A percentile compares a stretch with the other conserved stretches of the same genome.
Conservation (phyloP, 2,797 vertebrate species). For the Paramormyrops hopkinsi region DNA sequence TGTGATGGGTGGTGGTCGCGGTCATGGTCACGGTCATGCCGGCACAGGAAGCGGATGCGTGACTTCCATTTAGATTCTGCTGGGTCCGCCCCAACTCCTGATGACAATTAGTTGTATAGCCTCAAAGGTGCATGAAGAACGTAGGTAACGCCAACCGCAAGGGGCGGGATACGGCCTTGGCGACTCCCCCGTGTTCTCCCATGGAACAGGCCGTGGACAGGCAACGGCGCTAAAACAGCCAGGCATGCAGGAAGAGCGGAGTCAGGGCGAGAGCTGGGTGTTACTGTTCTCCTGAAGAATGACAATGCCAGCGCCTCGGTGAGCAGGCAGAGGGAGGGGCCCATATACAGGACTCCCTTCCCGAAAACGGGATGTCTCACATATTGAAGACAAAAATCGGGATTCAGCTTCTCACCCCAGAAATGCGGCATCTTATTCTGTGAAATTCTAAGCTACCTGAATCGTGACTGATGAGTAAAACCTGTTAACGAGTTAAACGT, state of each 20-base stretch:
- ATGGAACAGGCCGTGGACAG: neutral
- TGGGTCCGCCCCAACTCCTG: constrained; percentile 37
- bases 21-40: constrained; percentile 20
- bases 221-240: neutral
- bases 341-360: neutral
- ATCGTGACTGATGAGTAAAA: neutral
- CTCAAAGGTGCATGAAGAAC: constrained; percentile 32
- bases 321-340: neutral
- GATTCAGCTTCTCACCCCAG: neutral
- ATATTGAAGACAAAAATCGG: neutral
- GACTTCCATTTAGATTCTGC: constrained; percentile 52
- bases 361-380: neutral
- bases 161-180: neutral
- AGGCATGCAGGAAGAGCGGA: neutral
- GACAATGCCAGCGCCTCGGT: neutral
- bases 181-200: neutral
- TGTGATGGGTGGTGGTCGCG: constrained; percentile 35
- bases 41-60: constrained; percentile 37
- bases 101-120: constrained; percentile 36
- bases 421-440: neutral
- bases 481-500: neutral
- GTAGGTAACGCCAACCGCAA: constrained; percentile 33
- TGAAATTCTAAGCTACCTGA: neutral
- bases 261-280: neutral
- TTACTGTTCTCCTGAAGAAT: neutral